A percentile compares a stretch with the other conserved stretches of the same genome.
phyloP scores from a whole-genome alignment of 2,113 vertebrate genomes.

The Phaethornis superciliosus region DNA sequence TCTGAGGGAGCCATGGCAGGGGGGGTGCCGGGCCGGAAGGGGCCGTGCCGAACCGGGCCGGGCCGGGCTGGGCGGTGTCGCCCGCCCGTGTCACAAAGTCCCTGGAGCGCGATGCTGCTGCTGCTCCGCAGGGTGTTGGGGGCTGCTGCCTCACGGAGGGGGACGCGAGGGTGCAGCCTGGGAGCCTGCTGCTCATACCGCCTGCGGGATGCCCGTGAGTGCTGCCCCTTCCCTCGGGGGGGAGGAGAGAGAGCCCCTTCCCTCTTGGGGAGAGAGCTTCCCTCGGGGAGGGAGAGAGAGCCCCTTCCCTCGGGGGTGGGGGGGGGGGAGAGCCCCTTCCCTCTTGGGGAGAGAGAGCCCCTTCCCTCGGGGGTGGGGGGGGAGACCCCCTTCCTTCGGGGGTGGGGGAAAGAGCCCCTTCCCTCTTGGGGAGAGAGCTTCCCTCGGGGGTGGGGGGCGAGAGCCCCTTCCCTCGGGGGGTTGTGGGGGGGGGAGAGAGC shows the following conservation, averaged over 20 bases:
- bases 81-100: not conserved
- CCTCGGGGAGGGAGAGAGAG: not conserved
- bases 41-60: not conserved
- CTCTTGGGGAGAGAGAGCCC: too few relatives aligned
- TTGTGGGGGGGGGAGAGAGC: not conserved
- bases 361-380: too few relatives aligned
- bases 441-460: not conserved
- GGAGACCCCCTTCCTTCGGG: not conserved
- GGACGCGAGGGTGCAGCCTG: conserved; percentile 78
- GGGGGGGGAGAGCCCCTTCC: too few relatives aligned
- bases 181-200: conserved; percentile 84
- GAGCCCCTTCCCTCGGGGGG: not conserved
- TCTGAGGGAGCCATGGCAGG: not conserved
- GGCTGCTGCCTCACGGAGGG: not conserved
- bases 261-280: not conserved
- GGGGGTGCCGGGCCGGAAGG: not conserved
- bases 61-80: not conserved
- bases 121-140: not conserved
- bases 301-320: not conserved
- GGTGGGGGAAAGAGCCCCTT: not conserved
- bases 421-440: not conserved
- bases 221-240: not conserved
- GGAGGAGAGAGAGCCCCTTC: not conserved
- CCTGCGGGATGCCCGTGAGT: conserved; percentile 84
- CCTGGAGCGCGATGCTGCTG: not conserved